phyloP scores from a whole-genome alignment of 2,888 invertebrate genomes.

The Lapara coniferarum region DNA sequence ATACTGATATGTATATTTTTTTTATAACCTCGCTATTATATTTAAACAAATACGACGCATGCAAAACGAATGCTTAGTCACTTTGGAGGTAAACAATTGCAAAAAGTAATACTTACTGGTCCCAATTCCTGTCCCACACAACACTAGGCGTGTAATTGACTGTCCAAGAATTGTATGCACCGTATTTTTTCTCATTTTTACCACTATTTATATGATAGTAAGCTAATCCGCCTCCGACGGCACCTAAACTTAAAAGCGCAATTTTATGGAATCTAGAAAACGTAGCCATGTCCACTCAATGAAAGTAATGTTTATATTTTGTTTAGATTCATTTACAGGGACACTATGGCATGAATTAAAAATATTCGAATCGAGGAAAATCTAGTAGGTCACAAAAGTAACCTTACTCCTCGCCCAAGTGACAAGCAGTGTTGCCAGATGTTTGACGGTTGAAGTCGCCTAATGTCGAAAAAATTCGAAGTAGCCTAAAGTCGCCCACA shows the following conservation, averaged over 20 bases:
- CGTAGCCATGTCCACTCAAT: constrained; percentile 69
- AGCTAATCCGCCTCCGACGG: constrained; percentile 86
- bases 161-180: constrained; percentile 87
- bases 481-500: too few relatives aligned
- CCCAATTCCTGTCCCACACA: constrained; percentile 95
- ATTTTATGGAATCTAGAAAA: constrained; percentile 84
- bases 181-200: constrained; percentile 69
- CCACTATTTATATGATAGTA: constrained; percentile 82
- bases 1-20: constrained; percentile 14
- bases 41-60: not conserved
- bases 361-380: not conserved
- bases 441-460: too few relatives aligned
- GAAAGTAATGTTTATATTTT: constrained; percentile 23
- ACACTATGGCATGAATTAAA: not conserved
- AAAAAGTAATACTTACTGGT: constrained; percentile 84
- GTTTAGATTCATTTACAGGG: constrained; percentile 24
- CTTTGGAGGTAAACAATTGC: constrained; percentile 1
- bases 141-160: constrained; percentile 86
- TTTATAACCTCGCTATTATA: not conserved
- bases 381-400: constrained; percentile 27
- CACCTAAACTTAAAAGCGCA: constrained; percentile 84
- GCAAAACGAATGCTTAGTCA: constrained; percentile 16
- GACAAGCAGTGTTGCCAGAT: too few relatives aligned
- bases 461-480: too few relatives aligned
- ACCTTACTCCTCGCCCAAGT: constrained; percentile 25